phyloP scores from a whole-genome alignment of 2,888 invertebrate species.

The Anthrax anthrax region DNA sequence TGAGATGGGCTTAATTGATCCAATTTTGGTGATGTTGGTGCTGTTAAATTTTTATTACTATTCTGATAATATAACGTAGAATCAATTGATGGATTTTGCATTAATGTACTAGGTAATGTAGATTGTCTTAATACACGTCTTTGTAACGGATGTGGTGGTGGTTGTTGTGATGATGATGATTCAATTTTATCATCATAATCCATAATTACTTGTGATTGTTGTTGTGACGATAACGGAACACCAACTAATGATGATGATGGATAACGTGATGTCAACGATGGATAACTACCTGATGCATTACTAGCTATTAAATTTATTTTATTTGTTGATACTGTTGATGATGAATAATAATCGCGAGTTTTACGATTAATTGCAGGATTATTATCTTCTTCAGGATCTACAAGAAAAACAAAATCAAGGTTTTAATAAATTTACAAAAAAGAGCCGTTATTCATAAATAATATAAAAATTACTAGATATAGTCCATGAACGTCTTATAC shows the following conservation, averaged over 20 bases:
- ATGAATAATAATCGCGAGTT: constrained; percentile 10
- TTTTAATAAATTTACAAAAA: constrained; percentile 29
- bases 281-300: constrained; percentile 24
- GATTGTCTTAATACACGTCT: constrained; percentile 31
- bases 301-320: constrained; percentile 40
- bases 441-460: not conserved
- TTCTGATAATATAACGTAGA: constrained; percentile 16
- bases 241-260: too few relatives aligned
- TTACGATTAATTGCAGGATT: constrained; percentile 14
- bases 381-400: constrained; percentile 30
- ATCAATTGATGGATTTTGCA: constrained; percentile 19
- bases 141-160: constrained; percentile 14
- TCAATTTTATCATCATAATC: constrained; percentile 20
- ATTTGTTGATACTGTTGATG: constrained; percentile 37
- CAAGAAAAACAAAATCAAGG: constrained; percentile 16
- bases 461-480: constrained; percentile 42
- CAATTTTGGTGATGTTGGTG: constrained; percentile 29
- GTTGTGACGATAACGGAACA: too few relatives aligned
- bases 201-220: constrained; percentile 11
- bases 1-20: constrained; percentile 26
- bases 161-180: too few relatives aligned
- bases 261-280: constrained; percentile 20
- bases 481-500: constrained; percentile 55
- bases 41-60: constrained; percentile 26
- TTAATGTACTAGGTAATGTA: constrained; percentile 29